These are phyloP conservation scores for Takifugu bimaculatus DNA, from an alignment of 2,113 vertebrate species.

Conservation along the genomic window DNA sequence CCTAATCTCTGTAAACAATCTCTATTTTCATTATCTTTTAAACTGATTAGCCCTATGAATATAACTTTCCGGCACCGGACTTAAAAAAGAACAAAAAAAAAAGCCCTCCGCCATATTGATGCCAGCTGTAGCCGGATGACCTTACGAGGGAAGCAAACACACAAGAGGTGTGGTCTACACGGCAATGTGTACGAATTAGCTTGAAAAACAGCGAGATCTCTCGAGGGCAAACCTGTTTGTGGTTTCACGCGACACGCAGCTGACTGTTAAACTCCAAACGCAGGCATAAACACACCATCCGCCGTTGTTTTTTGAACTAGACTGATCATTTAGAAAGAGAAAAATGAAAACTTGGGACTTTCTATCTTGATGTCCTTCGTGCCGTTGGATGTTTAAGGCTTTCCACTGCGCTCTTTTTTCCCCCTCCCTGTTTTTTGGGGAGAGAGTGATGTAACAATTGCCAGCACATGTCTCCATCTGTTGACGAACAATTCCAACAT, in stretches of 20 bases:
- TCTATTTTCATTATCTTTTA: slow-evolving; percentile 77
- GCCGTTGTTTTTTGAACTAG: slow-evolving; percentile 26
- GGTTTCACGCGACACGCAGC: slow-evolving; percentile 67
- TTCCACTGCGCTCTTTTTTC: slow-evolving; percentile 22
- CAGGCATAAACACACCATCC: slow-evolving; percentile 45
- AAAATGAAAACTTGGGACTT: not conserved
- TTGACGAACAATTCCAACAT: slow-evolving; percentile 68
- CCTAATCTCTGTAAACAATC: slow-evolving; percentile 75
- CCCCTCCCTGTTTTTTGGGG: slow-evolving; percentile 29
- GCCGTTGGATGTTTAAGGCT: slow-evolving; percentile 34
- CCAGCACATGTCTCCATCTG: slow-evolving; percentile 67
- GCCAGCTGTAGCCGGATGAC: slow-evolving; percentile 73
- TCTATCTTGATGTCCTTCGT: slow-evolving; percentile 28
- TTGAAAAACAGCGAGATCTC: slow-evolving; percentile 35
- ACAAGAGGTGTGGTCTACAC: slow-evolving; percentile 39
- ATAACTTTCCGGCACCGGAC: slow-evolving; percentile 71
- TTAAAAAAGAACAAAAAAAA: slow-evolving; percentile 36
- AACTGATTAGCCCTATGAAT: slow-evolving; percentile 73
- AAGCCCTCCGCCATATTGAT: slow-evolving; percentile 65
- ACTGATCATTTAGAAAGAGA: too few relatives aligned
- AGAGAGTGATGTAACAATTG: slow-evolving; percentile 52
- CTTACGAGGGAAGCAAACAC: slow-evolving; percentile 65
- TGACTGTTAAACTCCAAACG: slow-evolving; percentile 52
- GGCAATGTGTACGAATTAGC: slow-evolving; percentile 30
- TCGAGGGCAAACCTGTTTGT: slow-evolving; percentile 50